Evolutionary conservation across 92 coral and sea anemone genomes (phyloP).

Genomic region (Ricordea florida): DNA sequence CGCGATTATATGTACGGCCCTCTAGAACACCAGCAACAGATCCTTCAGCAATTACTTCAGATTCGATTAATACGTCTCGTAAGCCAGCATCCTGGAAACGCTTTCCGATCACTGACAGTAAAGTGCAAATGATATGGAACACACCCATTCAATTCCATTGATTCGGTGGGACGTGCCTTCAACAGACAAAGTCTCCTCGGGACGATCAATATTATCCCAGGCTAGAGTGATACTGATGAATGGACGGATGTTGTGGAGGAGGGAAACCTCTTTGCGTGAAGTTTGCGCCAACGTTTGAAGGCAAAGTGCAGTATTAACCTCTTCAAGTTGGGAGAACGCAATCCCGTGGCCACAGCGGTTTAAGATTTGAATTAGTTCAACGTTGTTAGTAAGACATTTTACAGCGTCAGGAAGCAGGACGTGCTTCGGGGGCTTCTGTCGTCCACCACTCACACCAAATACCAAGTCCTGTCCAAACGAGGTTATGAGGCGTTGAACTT

Average conservation of each 20-base stretch:
- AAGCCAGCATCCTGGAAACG: slow-evolving; percentile 41
- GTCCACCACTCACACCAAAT: slow-evolving; percentile 62
- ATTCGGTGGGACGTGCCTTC: slow-evolving; percentile 44
- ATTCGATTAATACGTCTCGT: slow-evolving; percentile 1
- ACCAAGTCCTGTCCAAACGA: slow-evolving; percentile 64
- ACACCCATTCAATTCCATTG: slow-evolving; percentile 43
- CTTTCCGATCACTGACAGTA: slow-evolving; percentile 34
- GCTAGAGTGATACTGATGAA: slow-evolving; percentile 24
- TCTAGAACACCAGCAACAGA: background rate
- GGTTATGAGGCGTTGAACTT: slow-evolving; percentile 30
- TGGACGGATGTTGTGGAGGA: slow-evolving; percentile 29
- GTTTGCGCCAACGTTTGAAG: slow-evolving; percentile 42
- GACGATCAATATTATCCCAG: slow-evolving; percentile 49
- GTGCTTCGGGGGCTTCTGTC: slow-evolving; percentile 68
- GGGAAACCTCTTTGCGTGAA: slow-evolving; percentile 2
- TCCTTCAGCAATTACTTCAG: slow-evolving; percentile 30
- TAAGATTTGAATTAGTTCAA: slow-evolving; percentile 29
- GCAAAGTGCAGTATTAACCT: slow-evolving; percentile 55
- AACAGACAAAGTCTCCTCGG: slow-evolving; percentile 48
- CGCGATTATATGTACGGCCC: slow-evolving; percentile 18
- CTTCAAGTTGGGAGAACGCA: slow-evolving; percentile 64
- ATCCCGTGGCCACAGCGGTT: slow-evolving; percentile 64
- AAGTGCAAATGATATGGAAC: slow-evolving; percentile 28
- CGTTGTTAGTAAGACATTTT: slow-evolving; percentile 54
- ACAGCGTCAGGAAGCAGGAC: slow-evolving; percentile 61